Evolutionary conservation across 2,888 invertebrate genomes (phyloP).

Genomic region (Drosophila hamatofila): DNA sequence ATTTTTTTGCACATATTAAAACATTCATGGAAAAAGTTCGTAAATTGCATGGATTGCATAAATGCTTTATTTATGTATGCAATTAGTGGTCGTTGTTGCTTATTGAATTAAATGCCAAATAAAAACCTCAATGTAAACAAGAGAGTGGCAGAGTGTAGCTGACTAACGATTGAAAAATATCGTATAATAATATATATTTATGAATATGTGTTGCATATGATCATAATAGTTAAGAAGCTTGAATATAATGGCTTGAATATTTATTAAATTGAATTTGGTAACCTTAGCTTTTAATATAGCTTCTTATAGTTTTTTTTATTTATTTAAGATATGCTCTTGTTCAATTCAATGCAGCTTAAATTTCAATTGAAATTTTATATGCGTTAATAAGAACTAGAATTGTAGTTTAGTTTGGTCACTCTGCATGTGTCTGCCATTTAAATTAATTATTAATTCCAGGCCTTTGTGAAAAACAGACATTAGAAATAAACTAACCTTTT

Average conservation of each 20-base stretch:
- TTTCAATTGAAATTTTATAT: neutral
- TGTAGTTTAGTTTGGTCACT: too few relatives aligned
- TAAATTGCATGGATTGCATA: conserved; percentile 9
- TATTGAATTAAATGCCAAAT: conserved; percentile 1
- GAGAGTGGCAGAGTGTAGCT: neutral
- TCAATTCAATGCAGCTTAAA: neutral
- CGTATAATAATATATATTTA: too few relatives aligned
- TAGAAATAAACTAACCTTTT: too few relatives aligned
- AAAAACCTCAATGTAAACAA: conserved; percentile 1
- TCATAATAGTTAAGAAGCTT: too few relatives aligned
- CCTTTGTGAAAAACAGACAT: too few relatives aligned
- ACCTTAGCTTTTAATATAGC: neutral
- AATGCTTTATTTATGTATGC: conserved; percentile 14
- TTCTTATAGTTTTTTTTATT: neutral
- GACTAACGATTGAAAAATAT: neutral
- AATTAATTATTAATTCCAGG: too few relatives aligned
- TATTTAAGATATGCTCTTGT: neutral
- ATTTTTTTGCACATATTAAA: conserved; percentile 4
- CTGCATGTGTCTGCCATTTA: too few relatives aligned
- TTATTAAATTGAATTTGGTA: neutral
- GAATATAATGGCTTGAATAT: too few relatives aligned
- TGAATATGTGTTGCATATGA: too few relatives aligned
- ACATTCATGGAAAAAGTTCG: neutral
- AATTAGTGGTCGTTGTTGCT: conserved; percentile 12
- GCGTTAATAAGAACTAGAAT: too few relatives aligned